Conservation (phyloP, 2,113 vertebrate genomes). For the Brachypteracias leptosomus region DNA sequence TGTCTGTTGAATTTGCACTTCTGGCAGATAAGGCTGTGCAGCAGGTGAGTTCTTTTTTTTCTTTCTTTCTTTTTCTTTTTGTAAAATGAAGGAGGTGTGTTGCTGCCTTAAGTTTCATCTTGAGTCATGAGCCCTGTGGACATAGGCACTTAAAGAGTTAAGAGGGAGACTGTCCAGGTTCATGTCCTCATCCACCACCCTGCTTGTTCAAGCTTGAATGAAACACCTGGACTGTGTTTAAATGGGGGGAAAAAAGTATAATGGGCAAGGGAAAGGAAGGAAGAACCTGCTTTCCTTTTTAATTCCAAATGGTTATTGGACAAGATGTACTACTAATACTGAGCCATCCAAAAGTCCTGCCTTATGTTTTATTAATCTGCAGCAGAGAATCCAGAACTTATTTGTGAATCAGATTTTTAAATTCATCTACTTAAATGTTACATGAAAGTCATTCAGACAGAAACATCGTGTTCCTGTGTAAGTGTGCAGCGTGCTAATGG, state of each 20-base stretch:
- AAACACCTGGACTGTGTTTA: not conserved
- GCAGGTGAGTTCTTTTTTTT: slow-evolving; percentile 78
- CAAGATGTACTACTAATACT: not conserved
- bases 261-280: not conserved
- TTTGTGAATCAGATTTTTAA: not conserved
- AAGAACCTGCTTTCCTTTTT: not conserved
- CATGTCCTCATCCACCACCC: not conserved
- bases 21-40: slow-evolving; percentile 92
- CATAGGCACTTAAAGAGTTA: not conserved
- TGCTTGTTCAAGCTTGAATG: not conserved
- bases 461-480: not conserved
- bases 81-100: not conserved
- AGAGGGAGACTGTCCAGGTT: not conserved
- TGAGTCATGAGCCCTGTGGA: not conserved
- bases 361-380: not conserved
- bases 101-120: not conserved
- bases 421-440: not conserved
- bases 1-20: slow-evolving; percentile 91
- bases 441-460: not conserved
- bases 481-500: not conserved
- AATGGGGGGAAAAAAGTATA: not conserved
- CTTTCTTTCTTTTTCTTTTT: accelerated
- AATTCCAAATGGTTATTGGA: not conserved
- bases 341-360: not conserved
- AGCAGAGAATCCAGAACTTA: not conserved